These are phyloP conservation scores for Echiichthys vipera DNA, from an alignment of 2,797 vertebrate species.

Conservation along the genomic window DNA sequence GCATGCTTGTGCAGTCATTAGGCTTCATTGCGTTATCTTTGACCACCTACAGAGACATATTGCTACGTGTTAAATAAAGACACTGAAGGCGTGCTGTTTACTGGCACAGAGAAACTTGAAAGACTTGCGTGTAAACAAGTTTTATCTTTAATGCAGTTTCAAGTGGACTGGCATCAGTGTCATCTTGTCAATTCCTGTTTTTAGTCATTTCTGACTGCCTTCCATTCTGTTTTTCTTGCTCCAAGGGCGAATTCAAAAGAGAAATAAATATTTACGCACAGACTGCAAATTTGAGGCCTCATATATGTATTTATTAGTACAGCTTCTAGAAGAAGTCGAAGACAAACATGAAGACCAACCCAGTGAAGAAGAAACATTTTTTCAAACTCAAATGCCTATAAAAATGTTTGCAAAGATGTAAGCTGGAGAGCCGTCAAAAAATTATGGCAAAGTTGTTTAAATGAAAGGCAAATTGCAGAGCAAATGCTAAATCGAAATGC, in stretches of 20 bases:
- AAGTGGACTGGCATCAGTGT: not conserved
- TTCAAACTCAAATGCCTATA: not conserved
- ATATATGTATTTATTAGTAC: not conserved
- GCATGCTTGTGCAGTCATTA: slow-evolving; percentile 18
- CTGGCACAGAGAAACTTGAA: slow-evolving; percentile 19
- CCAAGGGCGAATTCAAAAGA: not conserved
- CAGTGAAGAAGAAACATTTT: not conserved
- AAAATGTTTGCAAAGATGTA: not conserved
- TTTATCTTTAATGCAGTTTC: slow-evolving; percentile 3
- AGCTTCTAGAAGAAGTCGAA: not conserved
- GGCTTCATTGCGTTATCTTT: slow-evolving; percentile 24
- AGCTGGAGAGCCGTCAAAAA: not conserved
- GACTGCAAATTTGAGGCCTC: not conserved
- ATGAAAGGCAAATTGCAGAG: not conserved
- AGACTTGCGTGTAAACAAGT: slow-evolving; percentile 4
- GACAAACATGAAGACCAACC: not conserved
- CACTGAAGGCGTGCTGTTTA: slow-evolving; percentile 8
- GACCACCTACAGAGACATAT: slow-evolving; percentile 36
- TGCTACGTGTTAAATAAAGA: slow-evolving; percentile 7
- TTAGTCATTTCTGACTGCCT: not conserved
- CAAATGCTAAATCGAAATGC: not conserved
- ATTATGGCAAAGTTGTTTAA: not conserved
- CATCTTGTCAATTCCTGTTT: no score
- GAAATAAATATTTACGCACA: not conserved
- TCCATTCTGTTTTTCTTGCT: not conserved